Base-by-base conservation (phyloP, 2,113 vertebrate genomes). In the Ictalurus furcatus region DNA sequence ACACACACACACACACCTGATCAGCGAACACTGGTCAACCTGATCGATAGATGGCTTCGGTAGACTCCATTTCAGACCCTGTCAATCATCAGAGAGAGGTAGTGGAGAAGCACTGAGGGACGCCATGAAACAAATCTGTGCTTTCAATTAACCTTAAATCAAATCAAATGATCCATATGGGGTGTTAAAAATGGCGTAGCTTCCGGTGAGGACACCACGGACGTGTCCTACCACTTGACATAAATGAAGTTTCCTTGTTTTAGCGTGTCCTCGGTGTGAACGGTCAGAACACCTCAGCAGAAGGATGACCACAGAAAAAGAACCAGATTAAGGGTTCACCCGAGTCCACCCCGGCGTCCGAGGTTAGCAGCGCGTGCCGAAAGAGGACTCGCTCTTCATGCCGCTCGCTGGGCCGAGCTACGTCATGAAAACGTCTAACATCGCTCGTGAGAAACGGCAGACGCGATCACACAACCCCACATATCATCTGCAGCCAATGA, bases 271-370 rank as follows among this genome's bases (percentile, higher is more conserved):
- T 34, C 30, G 4, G 69, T 73, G 63, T 28, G 63, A n/a, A n/a
- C 28, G 28, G 28, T 67, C 30, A 23, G 4, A 7, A 44, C 73
- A 44, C 4, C 44, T 0, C 74, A 28, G 44, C 52, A 34, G 79
- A 34, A 59, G 21, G 56, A 25, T 6, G 44, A n/a, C 44, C 52
- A 56, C 48, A 0, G 25, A 84, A 61, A 63, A 48, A 73, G 48
- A 19, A 28, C n/a, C 52, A 40, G 86, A 87, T 87, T 79, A 80
- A 87, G 9, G 40, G 85, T 87, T 79, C 85, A 65, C 1, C 52
- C 23, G 37, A 65, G 58, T 87, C 74, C 74, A 34, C 13, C 59
- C 23, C 19, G 58, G 74, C 17, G 9, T 63, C 56, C 7, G 12
- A 76, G 69, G 19, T 61, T 44, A 76, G 17, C 54, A 85, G 84